Evolutionary conservation across 2,113 vertebrate species (phyloP), one percentile per base, ranked within the genome.

Genomic region (Heterochromis multidens): DNA sequence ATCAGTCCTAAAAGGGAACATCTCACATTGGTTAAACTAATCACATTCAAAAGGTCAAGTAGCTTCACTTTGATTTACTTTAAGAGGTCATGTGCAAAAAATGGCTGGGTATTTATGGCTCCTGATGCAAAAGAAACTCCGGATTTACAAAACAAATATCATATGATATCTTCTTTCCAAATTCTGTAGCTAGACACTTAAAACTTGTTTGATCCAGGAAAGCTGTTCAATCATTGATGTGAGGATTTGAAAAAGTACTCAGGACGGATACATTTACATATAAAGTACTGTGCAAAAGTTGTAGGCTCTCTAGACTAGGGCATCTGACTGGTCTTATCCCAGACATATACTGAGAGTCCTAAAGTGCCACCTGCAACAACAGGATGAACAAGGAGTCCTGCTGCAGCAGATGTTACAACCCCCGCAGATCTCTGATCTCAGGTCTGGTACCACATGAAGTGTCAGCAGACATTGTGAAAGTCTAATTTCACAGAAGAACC

Each of bases 61-160:
- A 74, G 67, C 43, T 52, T 52, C 12, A 31, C 43, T 52, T 52
- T 31, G 43, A 74, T 52, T 74, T 46, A 49, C 65, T 72, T 72
- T 2, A 74, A 21, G 21, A 52, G 3, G 23, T 72, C 40, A 49
- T 6, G 46, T 52, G 67, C 2, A 1, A 72, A 40, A 72, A 49
- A 31, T 12, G 5, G 2, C 29, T 74, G 43, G 46, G 27, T 9
- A 74, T 74, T 21, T 74, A 54, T 72, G 67, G 46, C 46, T 74
- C 46, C 70, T 74, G 67, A 8, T 31, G 46, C 25, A 74, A 52
- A 52, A 21, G 11, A 74, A 52, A 74, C 27, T 74, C 46, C 21
- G 10, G 43, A 74, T 11, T 49, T 52, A 43, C 67, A 74, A 52
- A 52, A 74, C 25, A 52, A 49, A 52, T 5, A 31, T 25, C 29